Percentiles rank a stretch among this genome's conserved stretches.
Conservation (phyloP, 92 coral and sea anemone genomes). For the Porites rus region DNA sequence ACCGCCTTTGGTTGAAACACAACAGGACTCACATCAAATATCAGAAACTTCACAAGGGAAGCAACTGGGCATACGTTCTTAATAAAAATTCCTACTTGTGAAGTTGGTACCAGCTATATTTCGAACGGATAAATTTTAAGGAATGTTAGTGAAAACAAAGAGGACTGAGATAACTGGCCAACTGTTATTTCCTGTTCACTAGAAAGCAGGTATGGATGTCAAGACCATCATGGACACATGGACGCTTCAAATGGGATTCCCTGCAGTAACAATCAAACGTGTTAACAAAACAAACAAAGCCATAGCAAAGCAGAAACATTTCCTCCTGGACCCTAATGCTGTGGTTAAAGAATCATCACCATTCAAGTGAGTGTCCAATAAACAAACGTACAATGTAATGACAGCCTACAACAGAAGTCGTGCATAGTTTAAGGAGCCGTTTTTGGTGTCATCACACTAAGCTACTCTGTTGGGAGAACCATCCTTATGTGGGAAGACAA, state of each 20-base stretch:
- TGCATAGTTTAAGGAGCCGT: background rate
- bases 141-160: no score
- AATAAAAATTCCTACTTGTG: no score
- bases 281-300: slow-evolving; percentile 61
- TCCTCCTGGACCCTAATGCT: slow-evolving; percentile 89
- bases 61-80: no score
- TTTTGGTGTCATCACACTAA: no score
- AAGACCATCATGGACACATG: slow-evolving; percentile 96
- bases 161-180: no score
- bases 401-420: background rate
- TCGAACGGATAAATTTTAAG: no score
- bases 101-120: no score
- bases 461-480: no score
- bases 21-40: background rate
- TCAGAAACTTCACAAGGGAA: no score
- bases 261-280: slow-evolving; percentile 82
- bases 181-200: background rate
- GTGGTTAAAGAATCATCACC: slow-evolving; percentile 76
- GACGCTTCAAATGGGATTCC: slow-evolving; percentile 98
- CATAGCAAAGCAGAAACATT: slow-evolving; percentile 82
- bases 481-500: no score
- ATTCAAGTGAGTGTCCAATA: slow-evolving; percentile 68
- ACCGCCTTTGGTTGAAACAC: background rate
- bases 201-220: slow-evolving; percentile 65
- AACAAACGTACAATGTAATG: background rate